phyloP scores from a whole-genome alignment of 2,888 invertebrate genomes.

The Mechanitis mazaeus region DNA sequence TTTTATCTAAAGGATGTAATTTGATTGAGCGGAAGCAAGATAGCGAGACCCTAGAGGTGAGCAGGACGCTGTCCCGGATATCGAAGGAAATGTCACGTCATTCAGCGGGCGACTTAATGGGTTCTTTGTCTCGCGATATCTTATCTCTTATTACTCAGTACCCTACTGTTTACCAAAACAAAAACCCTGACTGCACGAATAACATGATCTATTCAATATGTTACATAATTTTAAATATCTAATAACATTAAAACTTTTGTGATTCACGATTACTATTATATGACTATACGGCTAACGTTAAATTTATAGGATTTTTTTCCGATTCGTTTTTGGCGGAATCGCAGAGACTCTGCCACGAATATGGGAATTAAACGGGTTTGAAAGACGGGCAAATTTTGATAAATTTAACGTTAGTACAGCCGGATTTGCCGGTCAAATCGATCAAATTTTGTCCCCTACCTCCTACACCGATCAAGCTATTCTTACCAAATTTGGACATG shows the following conservation, averaged over 20 bases:
- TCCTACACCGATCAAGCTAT: too few relatives aligned
- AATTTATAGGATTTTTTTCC: too few relatives aligned
- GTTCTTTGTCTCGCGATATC: slow-evolving; percentile 72
- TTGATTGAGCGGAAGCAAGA: slow-evolving; percentile 57
- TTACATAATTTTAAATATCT: background rate
- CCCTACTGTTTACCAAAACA: slow-evolving; percentile 23
- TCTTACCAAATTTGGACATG: too few relatives aligned
- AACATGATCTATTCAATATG: slow-evolving; percentile 7
- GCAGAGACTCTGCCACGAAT: too few relatives aligned
- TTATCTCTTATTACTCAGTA: slow-evolving; percentile 49
- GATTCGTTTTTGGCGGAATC: too few relatives aligned
- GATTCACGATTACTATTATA: too few relatives aligned
- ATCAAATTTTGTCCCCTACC: too few relatives aligned
- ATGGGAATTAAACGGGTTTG: too few relatives aligned
- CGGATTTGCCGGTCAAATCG: too few relatives aligned
- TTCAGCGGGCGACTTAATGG: slow-evolving; percentile 64
- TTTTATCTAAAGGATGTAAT: slow-evolving; percentile 13
- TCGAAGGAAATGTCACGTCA: slow-evolving; percentile 74
- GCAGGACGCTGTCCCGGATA: slow-evolving; percentile 59
- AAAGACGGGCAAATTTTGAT: too few relatives aligned
- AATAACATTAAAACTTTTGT: too few relatives aligned
- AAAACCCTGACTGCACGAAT: background rate
- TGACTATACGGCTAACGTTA: too few relatives aligned
- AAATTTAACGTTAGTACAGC: background rate
- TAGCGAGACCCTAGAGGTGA: slow-evolving; percentile 69